Base-by-base conservation (phyloP, 92 coral and sea anemone genomes). In the Epizoanthus fatuus region DNA sequence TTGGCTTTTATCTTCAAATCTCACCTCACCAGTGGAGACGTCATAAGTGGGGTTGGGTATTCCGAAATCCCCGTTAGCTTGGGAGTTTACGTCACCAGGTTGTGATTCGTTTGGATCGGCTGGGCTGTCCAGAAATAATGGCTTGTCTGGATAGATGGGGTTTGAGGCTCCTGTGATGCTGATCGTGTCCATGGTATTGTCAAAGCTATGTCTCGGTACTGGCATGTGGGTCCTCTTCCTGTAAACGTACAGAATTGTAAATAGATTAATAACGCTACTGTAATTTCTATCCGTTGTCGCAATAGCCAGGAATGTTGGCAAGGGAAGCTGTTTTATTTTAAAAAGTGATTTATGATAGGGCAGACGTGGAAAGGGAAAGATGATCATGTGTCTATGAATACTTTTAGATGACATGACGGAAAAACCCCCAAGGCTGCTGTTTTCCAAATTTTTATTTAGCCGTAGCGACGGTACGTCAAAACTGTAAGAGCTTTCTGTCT, bases 21-120 rank as follows among this genome's bases (percentile, higher is more conserved):
- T 37, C 49, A 66, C 72, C 22, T 66, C 72, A 37, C 72, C 72
- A 17, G 44, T 66, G 17, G 47, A 37, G 32, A 66, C 49, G 10
- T 37, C 20, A 14, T 66, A 66, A 2, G 40, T 37, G 8, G 72
- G 72, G 15, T 66, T 66, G 47, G 15, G 47, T 13, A 66, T 37
- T 66, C 72, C 49, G 40, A 25, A 14, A 17, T 66, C 72, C 9
- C 47, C 49, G 13, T 5, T 37, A 42, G 47, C 44, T 37, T 32
- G 9, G 15, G 19, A 37, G 4, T 42, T 15, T 66, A 13, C 40
- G n/a, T 66, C 72, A 37, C 9, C 72, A 14, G 40, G 38, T 37
- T 62, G 38, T 19, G 67, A 14, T 37, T 66, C 72, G 4, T 8
- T 13, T 7, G 72, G 47, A 66, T 66, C 72, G 8, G 47, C 2